Conservation (phyloP, 2,888 invertebrate genomes). For the Lypha dubia region DNA sequence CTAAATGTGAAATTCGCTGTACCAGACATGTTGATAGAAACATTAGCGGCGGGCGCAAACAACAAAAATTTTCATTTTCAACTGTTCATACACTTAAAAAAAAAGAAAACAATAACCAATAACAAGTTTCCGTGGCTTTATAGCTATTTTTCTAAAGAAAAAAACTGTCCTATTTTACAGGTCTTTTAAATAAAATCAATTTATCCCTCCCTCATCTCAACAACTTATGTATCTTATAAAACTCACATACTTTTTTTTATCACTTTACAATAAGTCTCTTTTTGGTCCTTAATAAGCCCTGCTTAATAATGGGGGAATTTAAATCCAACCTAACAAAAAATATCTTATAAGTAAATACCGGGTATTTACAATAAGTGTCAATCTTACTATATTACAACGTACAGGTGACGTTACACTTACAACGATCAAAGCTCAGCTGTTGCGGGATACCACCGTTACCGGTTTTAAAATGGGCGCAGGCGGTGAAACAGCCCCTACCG, state of each 20-base stretch:
- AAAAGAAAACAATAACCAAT: too few relatives aligned
- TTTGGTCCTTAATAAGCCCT: constrained; percentile 54
- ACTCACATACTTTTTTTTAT: constrained; percentile 41
- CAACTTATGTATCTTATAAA: constrained; percentile 18
- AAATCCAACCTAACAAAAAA: constrained; percentile 44
- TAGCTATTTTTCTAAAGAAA: too few relatives aligned
- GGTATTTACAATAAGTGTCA: constrained; percentile 4
- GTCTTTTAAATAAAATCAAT: constrained; percentile 17
- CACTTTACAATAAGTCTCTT: constrained; percentile 24
- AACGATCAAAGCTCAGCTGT: constrained; percentile 83
- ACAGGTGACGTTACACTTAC: constrained; percentile 44
- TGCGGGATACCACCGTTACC: constrained; percentile 85
- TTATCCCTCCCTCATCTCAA: constrained; percentile 4
- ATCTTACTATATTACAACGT: constrained; percentile 30
- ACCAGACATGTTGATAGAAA: too few relatives aligned
- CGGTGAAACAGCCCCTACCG: constrained; percentile 72
- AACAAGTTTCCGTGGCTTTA: too few relatives aligned
- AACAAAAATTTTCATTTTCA: too few relatives aligned
- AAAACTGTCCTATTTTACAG: too few relatives aligned
- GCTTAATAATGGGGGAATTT: constrained; percentile 35
- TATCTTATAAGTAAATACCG: constrained; percentile 37
- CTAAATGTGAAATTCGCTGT: too few relatives aligned
- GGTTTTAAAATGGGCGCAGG: constrained; percentile 84
- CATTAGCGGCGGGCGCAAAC: too few relatives aligned
- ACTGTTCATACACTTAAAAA: too few relatives aligned